Evolutionary conservation across 2,888 invertebrate species (phyloP), one percentile per base, ranked within the genome.

Genomic region (Caradrina clavipalpis): DNA sequence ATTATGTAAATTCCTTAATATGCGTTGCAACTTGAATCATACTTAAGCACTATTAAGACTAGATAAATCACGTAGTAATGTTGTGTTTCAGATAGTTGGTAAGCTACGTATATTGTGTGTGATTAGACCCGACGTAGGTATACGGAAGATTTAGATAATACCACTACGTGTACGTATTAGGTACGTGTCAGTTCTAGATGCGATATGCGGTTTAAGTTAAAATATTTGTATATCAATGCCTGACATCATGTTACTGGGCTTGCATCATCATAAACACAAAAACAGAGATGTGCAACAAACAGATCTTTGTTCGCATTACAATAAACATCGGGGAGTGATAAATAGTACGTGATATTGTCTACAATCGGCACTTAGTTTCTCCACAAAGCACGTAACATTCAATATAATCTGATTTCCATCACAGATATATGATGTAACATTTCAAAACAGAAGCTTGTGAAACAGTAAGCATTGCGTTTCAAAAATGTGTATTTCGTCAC

Each of bases 291-390:
- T 73, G 73, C 80, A 69, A 76, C 58, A 67, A 76, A 68, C 66
- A 73, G 67, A 83, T 80, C 80, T 82, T 83, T 82, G 82, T 84
- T 77, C 80, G 65, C 73, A 67, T 75, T 78, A 82, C 78, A 83
- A 83, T 82, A 72, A 76, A 71, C 65, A 72, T 77, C 68, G 63
- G 55, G 49, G 60, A 69, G 54, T 63, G 82, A 83, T 83, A 82
- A 76, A 60, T 83, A 66, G 69, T 83, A 84, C 78, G 84, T 84
- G 84, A 80, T 82, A 76, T 78, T 70, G 65, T 68, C 63, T 71
- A 77, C 82, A 78, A 80, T 82, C 65, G 70, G 56, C 70, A 73
- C 69, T 74, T 79, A 71, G 63, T 65, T 71, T 69, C 63, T 76
- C 63, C 70, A 73, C 73, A 73, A 73, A 62, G 54, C 76, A 83